phyloP scores from a whole-genome alignment of 1,140 invertebrate species.

The Platyscapa corneri region DNA sequence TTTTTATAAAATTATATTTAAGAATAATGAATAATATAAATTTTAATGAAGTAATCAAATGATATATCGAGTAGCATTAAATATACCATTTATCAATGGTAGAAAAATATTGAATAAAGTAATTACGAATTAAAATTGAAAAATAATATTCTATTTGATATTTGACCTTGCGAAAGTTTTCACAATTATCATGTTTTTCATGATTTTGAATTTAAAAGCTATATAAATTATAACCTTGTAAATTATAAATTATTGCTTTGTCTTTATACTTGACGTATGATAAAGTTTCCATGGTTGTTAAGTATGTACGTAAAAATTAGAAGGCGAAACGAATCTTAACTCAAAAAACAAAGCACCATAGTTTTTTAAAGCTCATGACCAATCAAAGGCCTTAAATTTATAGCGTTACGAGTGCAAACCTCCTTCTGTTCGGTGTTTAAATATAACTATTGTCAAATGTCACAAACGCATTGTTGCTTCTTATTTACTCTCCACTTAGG shows the following conservation, averaged over 20 bases:
- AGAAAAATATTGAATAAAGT: not conserved
- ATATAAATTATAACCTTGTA: too few species aligned
- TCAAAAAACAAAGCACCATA: not conserved
- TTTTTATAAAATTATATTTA: too few species aligned
- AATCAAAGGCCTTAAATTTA: slow-evolving; percentile 9
- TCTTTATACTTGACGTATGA: not conserved
- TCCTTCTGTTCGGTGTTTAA: not conserved
- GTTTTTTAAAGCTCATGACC: not conserved
- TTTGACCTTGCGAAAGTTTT: not conserved
- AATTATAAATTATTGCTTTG: too few species aligned
- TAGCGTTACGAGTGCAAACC: not conserved
- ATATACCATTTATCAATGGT: too few species aligned
- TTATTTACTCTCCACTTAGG: not conserved
- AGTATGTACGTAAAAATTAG: not conserved
- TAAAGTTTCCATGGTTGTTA: not conserved
- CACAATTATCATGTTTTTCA: not conserved
- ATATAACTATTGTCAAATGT: not conserved
- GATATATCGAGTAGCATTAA: too few species aligned
- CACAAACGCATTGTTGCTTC: not conserved
- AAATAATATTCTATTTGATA: too few species aligned
- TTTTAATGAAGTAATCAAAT: too few species aligned
- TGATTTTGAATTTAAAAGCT: not conserved
- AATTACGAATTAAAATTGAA: too few species aligned
- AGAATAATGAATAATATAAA: too few species aligned
- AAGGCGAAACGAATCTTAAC: not conserved